These are phyloP conservation scores for Syrrhaptes paradoxus DNA, from an alignment of 2,113 vertebrate genomes.

Conservation along the genomic window DNA sequence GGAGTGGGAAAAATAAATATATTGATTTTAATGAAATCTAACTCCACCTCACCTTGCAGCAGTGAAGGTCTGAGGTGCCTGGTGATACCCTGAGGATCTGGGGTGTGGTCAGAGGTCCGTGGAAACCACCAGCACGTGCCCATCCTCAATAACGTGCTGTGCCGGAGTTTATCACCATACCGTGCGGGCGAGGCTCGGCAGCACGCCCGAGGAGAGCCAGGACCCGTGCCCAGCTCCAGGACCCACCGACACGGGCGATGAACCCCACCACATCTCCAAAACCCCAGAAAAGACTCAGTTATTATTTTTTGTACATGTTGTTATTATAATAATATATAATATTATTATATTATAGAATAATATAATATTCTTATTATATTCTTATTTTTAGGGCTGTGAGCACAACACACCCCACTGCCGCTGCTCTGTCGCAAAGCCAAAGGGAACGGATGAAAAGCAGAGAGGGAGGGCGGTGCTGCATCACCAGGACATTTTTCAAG, in stretches of 20 bases:
- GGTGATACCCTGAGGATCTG: fast-evolving
- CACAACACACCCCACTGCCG: fast-evolving
- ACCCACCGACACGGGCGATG: too few species aligned
- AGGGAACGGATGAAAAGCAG: background rate
- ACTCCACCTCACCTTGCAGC: background rate
- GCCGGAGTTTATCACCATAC: background rate
- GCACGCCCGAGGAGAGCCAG: background rate
- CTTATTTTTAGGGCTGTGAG: background rate
- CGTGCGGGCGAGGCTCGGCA: fast-evolving
- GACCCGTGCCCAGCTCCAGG: background rate
- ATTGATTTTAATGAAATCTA: background rate
- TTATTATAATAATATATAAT: too few species aligned
- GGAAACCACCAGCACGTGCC: background rate
- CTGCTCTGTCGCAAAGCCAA: background rate
- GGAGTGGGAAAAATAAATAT: fast-evolving
- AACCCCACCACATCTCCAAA: background rate
- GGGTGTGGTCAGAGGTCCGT: fast-evolving
- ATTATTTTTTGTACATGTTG: too few species aligned
- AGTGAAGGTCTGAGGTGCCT: background rate
- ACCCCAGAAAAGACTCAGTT: background rate
- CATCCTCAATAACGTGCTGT: background rate
- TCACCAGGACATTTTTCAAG: background rate
- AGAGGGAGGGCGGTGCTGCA: background rate
- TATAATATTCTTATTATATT: too few species aligned
- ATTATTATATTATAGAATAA: too few species aligned